phyloP scores from a whole-genome alignment of 2,888 invertebrate species.

The Empis stercorea region DNA sequence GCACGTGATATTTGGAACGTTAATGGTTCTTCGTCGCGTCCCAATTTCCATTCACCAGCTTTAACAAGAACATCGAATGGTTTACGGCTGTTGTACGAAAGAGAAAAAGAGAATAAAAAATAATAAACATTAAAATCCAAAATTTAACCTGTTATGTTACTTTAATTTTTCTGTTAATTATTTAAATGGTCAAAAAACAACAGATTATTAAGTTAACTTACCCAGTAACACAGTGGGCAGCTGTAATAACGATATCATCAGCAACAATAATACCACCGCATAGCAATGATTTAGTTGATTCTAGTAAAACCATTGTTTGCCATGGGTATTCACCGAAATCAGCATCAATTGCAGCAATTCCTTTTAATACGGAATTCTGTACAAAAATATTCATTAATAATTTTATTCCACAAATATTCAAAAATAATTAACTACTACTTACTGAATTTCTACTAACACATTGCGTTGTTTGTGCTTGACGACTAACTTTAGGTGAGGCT shows the following conservation, averaged over 20 bases:
- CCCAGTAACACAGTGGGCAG: constrained; percentile 72
- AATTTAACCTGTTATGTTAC: neutral
- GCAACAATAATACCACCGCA: constrained; percentile 72
- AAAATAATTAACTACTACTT: constrained; percentile 12
- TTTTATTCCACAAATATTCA: too few relatives aligned
- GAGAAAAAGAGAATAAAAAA: neutral
- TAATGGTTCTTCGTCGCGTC: constrained; percentile 65
- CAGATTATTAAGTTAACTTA: constrained; percentile 24
- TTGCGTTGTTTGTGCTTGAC: too few relatives aligned
- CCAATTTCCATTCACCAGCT: constrained; percentile 73
- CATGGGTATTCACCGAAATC: constrained; percentile 73
- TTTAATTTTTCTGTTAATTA: too few relatives aligned
- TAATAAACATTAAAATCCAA: neutral
- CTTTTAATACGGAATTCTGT: constrained; percentile 33
- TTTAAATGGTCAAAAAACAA: too few relatives aligned
- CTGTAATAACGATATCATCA: constrained; percentile 58
- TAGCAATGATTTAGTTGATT: constrained; percentile 55
- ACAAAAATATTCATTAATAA: neutral
- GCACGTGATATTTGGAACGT: constrained; percentile 67
- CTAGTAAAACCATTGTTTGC: constrained; percentile 71
- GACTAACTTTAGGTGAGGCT: too few relatives aligned
- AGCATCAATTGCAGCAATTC: constrained; percentile 23
- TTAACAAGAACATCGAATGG: constrained; percentile 60
- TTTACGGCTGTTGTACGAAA: constrained; percentile 40
- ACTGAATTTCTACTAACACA: constrained; percentile 35